Evolutionary conservation across 1,140 invertebrate genomes (phyloP).

Genomic region (Daktulosphaira vitifoliae): DNA sequence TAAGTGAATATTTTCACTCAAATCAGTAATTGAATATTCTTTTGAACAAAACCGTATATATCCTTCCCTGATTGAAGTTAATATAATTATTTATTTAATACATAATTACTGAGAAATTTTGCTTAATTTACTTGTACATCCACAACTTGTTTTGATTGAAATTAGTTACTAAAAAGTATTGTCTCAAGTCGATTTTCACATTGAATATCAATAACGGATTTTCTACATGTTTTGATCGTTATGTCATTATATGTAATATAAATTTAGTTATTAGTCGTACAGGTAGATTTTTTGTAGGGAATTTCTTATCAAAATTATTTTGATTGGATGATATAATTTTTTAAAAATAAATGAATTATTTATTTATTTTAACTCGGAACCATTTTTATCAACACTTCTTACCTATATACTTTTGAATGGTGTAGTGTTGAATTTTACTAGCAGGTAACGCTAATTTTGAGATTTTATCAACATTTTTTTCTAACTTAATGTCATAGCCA

Average conservation of each 20-base stretch:
- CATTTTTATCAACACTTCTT: background rate
- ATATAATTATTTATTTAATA: too few species aligned
- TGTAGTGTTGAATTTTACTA: background rate
- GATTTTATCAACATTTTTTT: background rate
- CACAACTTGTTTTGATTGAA: background rate
- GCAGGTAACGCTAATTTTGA: background rate
- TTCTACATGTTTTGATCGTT: background rate
- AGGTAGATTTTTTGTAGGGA: too few species aligned
- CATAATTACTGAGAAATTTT: too few species aligned
- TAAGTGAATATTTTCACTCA: background rate
- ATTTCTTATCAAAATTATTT: too few species aligned
- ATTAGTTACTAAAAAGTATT: conserved; percentile 7
- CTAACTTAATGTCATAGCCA: background rate
- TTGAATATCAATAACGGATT: background rate
- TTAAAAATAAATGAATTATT: too few species aligned
- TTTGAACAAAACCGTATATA: conserved; percentile 13
- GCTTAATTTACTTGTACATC: conserved; percentile 6
- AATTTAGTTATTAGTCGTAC: too few species aligned
- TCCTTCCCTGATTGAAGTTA: conserved; percentile 1
- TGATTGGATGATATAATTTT: too few species aligned
- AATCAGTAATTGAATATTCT: background rate
- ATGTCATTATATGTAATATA: too few species aligned
- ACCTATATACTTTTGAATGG: conserved; percentile 21
- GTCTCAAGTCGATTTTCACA: background rate
- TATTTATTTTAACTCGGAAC: too few species aligned